phyloP scores from a whole-genome alignment of 1,140 invertebrate genomes.

The Wiebesia pumilae region DNA sequence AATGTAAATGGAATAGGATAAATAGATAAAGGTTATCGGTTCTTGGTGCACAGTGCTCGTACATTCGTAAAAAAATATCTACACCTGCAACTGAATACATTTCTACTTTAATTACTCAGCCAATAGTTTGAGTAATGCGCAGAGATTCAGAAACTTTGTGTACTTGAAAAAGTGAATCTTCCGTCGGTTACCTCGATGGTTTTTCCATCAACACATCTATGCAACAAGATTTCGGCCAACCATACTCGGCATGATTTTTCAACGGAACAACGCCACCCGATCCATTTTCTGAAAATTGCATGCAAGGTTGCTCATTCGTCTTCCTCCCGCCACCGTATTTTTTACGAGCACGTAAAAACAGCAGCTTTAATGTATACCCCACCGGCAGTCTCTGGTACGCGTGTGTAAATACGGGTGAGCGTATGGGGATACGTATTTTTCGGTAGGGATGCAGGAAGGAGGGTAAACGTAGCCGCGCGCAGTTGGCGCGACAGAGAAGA shows the following conservation, averaged over 20 bases:
- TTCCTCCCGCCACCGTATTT: background rate
- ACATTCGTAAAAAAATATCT: too few relatives aligned
- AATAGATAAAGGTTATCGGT: too few relatives aligned
- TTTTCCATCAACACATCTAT: background rate
- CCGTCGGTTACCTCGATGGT: too few relatives aligned
- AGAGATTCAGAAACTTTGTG: too few relatives aligned
- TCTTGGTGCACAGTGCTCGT: too few relatives aligned
- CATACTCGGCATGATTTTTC: constrained; percentile 22
- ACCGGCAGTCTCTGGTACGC: background rate
- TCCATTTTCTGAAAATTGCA: constrained; percentile 46
- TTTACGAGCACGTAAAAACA: constrained; percentile 49
- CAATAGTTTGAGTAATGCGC: too few relatives aligned
- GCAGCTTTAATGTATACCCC: constrained; percentile 19
- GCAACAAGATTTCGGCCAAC: background rate
- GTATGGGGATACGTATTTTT: constrained; percentile 13
- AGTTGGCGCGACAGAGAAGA: background rate
- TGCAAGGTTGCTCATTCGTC: constrained; percentile 36
- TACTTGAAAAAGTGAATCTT: too few relatives aligned
- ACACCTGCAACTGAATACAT: too few relatives aligned
- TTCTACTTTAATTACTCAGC: too few relatives aligned
- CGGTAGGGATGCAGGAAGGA: background rate
- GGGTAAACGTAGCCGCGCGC: background rate
- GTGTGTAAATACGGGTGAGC: background rate
- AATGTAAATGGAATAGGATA: too few relatives aligned
- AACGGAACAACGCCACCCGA: background rate